Conservation (phyloP, 37 sponge, comb jelly and placozoan species). For the Chondrosia reniformis region DNA sequence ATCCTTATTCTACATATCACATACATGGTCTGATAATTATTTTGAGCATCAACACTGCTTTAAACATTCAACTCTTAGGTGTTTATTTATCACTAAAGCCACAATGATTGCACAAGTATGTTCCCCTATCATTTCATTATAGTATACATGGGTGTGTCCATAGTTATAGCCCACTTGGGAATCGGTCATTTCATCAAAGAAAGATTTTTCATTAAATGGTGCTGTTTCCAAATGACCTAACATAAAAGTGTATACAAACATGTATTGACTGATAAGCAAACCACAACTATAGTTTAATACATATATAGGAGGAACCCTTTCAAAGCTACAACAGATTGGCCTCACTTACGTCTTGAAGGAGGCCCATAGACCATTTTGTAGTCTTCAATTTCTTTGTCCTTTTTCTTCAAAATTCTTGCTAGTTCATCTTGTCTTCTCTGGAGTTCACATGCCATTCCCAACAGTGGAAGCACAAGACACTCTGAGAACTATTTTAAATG, state of each 20-base stretch:
- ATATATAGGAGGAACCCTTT: background rate
- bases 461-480: slow-evolving; percentile 46
- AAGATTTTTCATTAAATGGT: slow-evolving; percentile 60
- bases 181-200: slow-evolving; percentile 53
- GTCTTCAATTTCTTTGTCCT: slow-evolving; percentile 80
- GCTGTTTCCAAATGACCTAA: slow-evolving; percentile 67
- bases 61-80: too few species aligned
- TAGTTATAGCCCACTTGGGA: slow-evolving; percentile 32
- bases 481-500: slow-evolving; percentile 18
- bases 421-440: slow-evolving; percentile 40
- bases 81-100: too few species aligned
- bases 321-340: background rate
- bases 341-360: slow-evolving; percentile 14
- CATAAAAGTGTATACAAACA: background rate
- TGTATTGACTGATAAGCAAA: background rate
- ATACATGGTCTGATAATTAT: background rate
- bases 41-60: background rate
- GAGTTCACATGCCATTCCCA: slow-evolving; percentile 58
- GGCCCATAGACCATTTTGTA: slow-evolving; percentile 39
- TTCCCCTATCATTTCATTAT: background rate
- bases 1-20: too few species aligned
- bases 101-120: too few species aligned
- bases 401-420: slow-evolving; percentile 31
- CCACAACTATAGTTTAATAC: background rate
- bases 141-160: background rate